These are phyloP conservation scores for Campoplex capitator DNA, from an alignment of 2,888 invertebrate species.

Conservation along the genomic window DNA sequence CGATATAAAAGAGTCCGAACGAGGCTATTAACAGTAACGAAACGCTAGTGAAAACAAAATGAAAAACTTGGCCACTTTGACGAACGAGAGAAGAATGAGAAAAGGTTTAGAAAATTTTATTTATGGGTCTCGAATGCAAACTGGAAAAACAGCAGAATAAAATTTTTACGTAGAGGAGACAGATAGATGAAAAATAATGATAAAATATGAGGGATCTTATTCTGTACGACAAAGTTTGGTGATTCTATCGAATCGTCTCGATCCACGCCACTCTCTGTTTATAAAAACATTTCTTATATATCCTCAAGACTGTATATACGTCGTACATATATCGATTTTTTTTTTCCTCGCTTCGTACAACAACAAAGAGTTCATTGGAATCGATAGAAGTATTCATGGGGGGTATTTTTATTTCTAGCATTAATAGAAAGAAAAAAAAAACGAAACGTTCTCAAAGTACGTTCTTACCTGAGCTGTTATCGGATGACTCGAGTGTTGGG, in stretches of 20 bases:
- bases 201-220: constrained; percentile 57
- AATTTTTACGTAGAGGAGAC: constrained; percentile 3
- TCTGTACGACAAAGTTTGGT: constrained; percentile 53
- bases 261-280: constrained; percentile 62
- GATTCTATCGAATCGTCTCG: constrained; percentile 58
- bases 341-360: not conserved
- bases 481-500: constrained; percentile 79
- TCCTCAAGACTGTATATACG: not conserved
- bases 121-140: constrained; percentile 36
- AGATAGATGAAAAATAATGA: constrained; percentile 37
- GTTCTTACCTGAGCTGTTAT: constrained; percentile 82
- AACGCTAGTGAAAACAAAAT: constrained; percentile 4
- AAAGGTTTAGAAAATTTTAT: constrained; percentile 9
- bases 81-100: not conserved
- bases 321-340: not conserved
- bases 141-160: constrained; percentile 33
- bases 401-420: not conserved
- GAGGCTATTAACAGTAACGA: constrained; percentile 9
- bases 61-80: not conserved
- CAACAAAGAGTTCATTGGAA: not conserved
- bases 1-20: not conserved
- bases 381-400: not conserved
- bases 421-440: no score
- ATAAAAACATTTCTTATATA: not conserved
- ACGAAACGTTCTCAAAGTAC: not conserved